phyloP scores from a whole-genome alignment of 2,888 invertebrate species.

The Lacanobia oleracea region DNA sequence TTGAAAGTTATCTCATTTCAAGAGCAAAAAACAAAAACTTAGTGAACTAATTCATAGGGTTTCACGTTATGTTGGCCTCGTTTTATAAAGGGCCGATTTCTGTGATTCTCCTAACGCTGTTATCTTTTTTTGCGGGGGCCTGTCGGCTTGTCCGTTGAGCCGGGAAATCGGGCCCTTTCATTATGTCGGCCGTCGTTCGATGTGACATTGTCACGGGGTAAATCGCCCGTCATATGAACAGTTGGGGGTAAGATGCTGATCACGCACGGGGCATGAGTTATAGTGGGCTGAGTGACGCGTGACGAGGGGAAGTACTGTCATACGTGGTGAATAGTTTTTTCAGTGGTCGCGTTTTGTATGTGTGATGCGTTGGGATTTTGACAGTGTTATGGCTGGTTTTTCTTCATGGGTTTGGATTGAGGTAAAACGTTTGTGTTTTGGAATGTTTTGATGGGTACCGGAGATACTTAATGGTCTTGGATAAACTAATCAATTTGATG shows the following conservation, averaged over 20 bases:
- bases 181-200: slow-evolving; percentile 38
- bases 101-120: slow-evolving; percentile 53
- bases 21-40: slow-evolving; percentile 13
- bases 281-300: slow-evolving; percentile 25
- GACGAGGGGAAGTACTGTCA: slow-evolving; percentile 24
- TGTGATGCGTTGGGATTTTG: slow-evolving; percentile 1
- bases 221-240: slow-evolving; percentile 60
- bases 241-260: slow-evolving; percentile 50
- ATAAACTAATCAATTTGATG: neutral
- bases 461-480: neutral
- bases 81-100: slow-evolving; percentile 33
- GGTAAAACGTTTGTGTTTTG: neutral
- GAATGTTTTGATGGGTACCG: neutral
- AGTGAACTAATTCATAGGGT: neutral
- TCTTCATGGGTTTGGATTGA: neutral
- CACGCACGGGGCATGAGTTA: slow-evolving; percentile 47
- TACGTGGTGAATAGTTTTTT: slow-evolving; percentile 25
- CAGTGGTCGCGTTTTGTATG: slow-evolving; percentile 13
- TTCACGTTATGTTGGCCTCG: slow-evolving; percentile 14
- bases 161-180: slow-evolving; percentile 66
- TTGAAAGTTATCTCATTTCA: slow-evolving; percentile 29
- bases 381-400: neutral
- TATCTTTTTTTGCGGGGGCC: slow-evolving; percentile 60
- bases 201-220: slow-evolving; percentile 55
- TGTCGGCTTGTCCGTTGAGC: slow-evolving; percentile 60